Evolutionary conservation across 2,797 vertebrate genomes (phyloP).

Genomic region (Mareca strepera): DNA sequence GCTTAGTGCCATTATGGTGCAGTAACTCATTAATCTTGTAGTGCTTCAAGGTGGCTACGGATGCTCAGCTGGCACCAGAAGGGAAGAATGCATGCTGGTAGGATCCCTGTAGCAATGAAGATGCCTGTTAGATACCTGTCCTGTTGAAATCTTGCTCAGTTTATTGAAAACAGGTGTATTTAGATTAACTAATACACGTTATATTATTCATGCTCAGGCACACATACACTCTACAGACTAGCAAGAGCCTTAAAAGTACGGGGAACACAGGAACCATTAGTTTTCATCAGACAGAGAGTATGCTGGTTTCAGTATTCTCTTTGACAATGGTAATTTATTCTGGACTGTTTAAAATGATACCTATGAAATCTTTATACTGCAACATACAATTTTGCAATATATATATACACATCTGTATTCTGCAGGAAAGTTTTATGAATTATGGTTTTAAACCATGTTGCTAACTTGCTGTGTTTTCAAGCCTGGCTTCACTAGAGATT

Average conservation of each 20-base stretch:
- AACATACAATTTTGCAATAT: neutral
- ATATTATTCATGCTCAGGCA: neutral
- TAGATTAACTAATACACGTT: neutral
- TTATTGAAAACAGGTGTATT: neutral
- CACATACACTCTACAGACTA: accelerated
- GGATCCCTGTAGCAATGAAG: neutral
- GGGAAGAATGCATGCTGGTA: neutral
- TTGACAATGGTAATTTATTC: neutral
- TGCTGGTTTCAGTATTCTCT: neutral
- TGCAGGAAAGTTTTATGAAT: neutral
- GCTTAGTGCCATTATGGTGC: neutral
- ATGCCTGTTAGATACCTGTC: neutral
- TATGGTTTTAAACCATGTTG: neutral
- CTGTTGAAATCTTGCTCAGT: neutral
- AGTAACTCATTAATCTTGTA: neutral
- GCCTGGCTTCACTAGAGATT: neutral
- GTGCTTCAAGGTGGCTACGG: neutral
- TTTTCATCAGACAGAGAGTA: neutral
- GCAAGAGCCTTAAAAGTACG: neutral
- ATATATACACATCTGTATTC: neutral
- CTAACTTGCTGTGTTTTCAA: neutral
- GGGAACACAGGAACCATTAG: neutral
- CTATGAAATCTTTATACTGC: neutral
- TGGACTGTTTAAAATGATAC: neutral
- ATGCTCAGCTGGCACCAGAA: neutral